Evolutionary conservation across 2,113 vertebrate species (phyloP), one percentile per base, ranked within the genome.

Genomic region (Grammatotria lemairii): DNA sequence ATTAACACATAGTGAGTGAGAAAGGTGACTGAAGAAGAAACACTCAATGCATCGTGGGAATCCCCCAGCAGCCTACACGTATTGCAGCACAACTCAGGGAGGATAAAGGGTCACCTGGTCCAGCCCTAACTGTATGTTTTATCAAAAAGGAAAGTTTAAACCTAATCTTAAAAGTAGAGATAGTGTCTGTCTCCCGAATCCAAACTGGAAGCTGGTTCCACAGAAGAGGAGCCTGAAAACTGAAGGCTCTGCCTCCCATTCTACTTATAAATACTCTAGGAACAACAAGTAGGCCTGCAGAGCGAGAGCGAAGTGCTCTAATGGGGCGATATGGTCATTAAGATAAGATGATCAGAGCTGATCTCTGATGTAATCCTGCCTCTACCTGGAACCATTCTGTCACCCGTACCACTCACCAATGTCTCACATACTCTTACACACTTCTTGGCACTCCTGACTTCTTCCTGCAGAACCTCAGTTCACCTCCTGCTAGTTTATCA

Each of bases 21-120:
- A 55, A 55, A 23, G 53, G 6, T 23, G 53, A 0, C 11, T 55
- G 53, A 2, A 13, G 2, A 23, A 2, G 0, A 55, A 1, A 23
- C 0, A 12, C 53, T 23, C 53, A 23, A 1, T 12, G n/a, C 53
- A 54, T 4, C 51, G 2, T 55, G 53, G 53, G n/a, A 23, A 7
- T 23, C 2, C n/a, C 53, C n/a, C 51, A 0, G 51, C n/a, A 54
- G 51, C 9, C 51, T n/a, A n/a, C 3, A 0, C 0, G 1, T 54
- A 54, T 54, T 11, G 9, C 51, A 54, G 3, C 5, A 2, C 0
- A 54, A 54, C 1, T 54, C 0, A 12, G 51, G n/a, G 10, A 54
- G 51, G 10, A 54, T 54, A 21, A 10, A 54, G 51, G n/a, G n/a
- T 54, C 51, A 21, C 10, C 53, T 54, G 53, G 0, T 23, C 51